Conservation (phyloP, 2,797 vertebrate genomes). For the Coregonus ussuriensis region DNA sequence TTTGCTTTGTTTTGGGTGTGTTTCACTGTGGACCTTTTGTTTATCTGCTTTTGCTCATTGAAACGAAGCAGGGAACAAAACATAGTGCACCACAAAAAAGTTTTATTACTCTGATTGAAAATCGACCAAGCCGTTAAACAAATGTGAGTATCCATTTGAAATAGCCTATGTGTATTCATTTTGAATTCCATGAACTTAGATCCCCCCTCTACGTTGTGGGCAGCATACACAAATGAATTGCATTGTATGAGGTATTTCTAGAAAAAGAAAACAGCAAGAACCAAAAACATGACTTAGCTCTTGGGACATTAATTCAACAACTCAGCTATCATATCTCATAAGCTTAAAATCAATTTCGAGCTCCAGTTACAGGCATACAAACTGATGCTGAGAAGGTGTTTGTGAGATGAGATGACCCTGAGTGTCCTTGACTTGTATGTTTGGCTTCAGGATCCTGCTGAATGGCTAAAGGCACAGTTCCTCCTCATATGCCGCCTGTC, state of each 20-base stretch:
- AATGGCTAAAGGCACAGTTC: constrained; percentile 11
- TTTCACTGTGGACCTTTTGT: not conserved
- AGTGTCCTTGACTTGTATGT: not conserved
- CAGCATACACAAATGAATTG: not conserved
- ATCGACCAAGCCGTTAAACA: not conserved
- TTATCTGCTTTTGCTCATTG: not conserved
- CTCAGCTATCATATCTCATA: not conserved
- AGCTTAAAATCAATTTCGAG: not conserved
- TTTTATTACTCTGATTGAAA: not conserved
- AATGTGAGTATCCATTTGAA: no score
- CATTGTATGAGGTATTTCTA: not conserved
- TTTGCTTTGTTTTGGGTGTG: not conserved
- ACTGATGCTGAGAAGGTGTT: not conserved
- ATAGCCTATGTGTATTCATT: no score
- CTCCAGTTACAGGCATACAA: not conserved
- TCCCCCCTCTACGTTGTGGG: not conserved
- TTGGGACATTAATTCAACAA: not conserved
- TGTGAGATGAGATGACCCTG: constrained; percentile 3
- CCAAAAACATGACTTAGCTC: not conserved
- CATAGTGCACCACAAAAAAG: not conserved
- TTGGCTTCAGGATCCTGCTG: not conserved
- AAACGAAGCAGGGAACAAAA: not conserved
- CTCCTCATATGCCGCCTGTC: constrained; percentile 27
- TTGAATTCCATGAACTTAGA: not conserved
- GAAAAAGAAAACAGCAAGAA: not conserved